These are phyloP conservation scores for Microctenopoma stevenorrisi DNA, from an alignment of 2,797 vertebrate species.

Conservation along the genomic window DNA sequence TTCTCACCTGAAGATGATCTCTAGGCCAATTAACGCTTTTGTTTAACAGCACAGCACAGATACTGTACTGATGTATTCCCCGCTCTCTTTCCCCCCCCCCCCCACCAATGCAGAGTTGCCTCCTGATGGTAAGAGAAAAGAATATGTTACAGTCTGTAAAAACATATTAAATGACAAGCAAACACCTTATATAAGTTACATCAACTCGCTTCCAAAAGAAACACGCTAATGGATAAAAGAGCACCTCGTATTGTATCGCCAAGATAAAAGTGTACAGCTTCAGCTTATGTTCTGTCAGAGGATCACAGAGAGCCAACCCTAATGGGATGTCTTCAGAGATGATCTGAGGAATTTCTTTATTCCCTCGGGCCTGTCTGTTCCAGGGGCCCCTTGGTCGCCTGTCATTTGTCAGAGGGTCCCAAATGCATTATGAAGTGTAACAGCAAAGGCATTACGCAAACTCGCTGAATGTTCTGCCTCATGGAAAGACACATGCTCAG, in stretches of 20 bases:
- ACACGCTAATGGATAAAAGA: conserved; percentile 52
- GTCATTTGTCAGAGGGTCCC: conserved; percentile 51
- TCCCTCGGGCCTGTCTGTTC: conserved; percentile 43
- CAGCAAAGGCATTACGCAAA: conserved; percentile 22
- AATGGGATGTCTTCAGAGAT: conserved; percentile 51
- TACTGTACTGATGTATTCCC: conserved; percentile 64
- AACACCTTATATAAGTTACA: conserved; percentile 62
- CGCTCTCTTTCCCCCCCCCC: conserved; percentile 34
- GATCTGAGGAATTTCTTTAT: conserved; percentile 58
- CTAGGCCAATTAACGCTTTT: conserved; percentile 60
- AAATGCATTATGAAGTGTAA: conserved; percentile 34
- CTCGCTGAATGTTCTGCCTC: conserved; percentile 6
- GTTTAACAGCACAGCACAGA: conserved; percentile 51
- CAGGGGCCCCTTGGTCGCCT: conserved; percentile 26
- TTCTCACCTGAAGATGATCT: conserved; percentile 58
- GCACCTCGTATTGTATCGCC: conserved; percentile 33
- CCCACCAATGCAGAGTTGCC: conserved; percentile 75
- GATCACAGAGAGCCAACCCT: conserved; percentile 43
- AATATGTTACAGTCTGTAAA: conserved; percentile 60
- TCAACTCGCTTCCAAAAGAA: conserved; percentile 56
- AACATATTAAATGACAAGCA: conserved; percentile 72
- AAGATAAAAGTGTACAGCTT: conserved; percentile 43
- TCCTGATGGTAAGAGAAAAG: conserved; percentile 83
- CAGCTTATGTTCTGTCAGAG: conserved; percentile 32
- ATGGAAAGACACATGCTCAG: conserved; percentile 26